Base-by-base conservation (phyloP, 2,113 vertebrate species). In the Chinchilla lanigera region DNA sequence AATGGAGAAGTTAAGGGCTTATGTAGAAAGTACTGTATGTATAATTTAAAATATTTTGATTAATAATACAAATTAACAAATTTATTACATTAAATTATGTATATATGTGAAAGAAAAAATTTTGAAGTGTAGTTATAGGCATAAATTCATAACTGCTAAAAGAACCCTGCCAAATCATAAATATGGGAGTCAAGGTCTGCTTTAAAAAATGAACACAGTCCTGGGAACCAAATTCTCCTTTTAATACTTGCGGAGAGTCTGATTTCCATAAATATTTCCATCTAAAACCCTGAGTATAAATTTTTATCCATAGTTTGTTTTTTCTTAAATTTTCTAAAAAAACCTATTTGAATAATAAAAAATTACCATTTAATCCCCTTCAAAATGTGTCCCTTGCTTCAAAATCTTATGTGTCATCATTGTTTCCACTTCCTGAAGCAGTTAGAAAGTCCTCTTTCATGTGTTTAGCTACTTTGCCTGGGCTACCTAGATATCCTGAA, bases 31-130 rank as follows among this genome's bases (percentile, higher is more conserved):
- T 85, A 28, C 69, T 81, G 56, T 50, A 11, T 26, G 17, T 71
- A 65, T 89, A 65, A 56, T 75, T 95, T 92, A 14, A 69, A 80
- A 58, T 47, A 35, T 61, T 81, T 73, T 58, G 91, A 94, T 20
- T 7, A 30, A 38, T 13, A 63, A 91, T 91, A 96, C 56, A 58
- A 85, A 86, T n/a, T 61, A 9, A 20, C 19, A 88, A 88, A 30
- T 93, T 33, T 33, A 80, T 93, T 90, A 88, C 71, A 7, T 50
- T 20, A 54, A 13, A 52, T 86, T 52, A 86, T n/a, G 54, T 12
- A 24, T 52, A 56, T 28, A 65, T 50, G 14, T 86, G 11, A 63
- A 26, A 35, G 14, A 92, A 47, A 94, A 14, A 47, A 89, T 77
- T 93, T 94, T 14, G 75, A 93, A 6, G 16, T 6, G 92, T 1